Conservation (phyloP, 2,113 vertebrate genomes). For the Psilopogon haemacephalus region DNA sequence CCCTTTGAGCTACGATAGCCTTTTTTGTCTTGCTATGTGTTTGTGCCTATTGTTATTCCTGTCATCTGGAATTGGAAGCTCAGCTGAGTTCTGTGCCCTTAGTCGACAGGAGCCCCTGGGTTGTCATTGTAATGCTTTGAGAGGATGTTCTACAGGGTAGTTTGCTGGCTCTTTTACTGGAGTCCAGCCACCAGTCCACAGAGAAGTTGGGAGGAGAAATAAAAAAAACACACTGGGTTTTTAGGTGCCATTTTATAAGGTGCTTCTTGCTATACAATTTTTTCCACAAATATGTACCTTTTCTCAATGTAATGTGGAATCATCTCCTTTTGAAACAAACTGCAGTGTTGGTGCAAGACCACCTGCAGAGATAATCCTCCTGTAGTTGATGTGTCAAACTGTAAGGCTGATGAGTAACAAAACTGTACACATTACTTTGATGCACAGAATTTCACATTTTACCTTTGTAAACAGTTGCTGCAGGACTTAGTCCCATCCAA, state of each 20-base stretch:
- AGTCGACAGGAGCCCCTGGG: background rate
- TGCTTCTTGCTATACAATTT: background rate
- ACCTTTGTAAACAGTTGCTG: background rate
- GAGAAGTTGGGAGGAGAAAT: background rate
- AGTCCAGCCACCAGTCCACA: background rate
- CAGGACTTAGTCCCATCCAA: no score
- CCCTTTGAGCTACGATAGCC: no score
- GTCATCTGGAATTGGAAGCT: background rate
- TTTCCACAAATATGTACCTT: background rate
- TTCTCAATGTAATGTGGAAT: background rate
- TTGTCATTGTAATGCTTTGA: background rate
- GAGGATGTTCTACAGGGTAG: background rate
- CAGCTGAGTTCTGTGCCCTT: background rate
- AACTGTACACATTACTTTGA: background rate
- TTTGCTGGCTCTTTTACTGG: background rate
- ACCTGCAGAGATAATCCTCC: background rate
- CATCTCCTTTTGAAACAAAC: background rate
- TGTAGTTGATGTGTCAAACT: background rate
- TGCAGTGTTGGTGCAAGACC: background rate
- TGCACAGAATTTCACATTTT: background rate
- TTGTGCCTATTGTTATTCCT: background rate
- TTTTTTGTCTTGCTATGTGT: background rate
- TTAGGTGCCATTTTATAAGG: background rate
- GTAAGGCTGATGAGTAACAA: background rate
- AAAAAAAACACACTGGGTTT: background rate